These are phyloP conservation scores for Hyposmocoma kahamanoa DNA, from an alignment of 1,140 invertebrate species.

Conservation along the genomic window DNA sequence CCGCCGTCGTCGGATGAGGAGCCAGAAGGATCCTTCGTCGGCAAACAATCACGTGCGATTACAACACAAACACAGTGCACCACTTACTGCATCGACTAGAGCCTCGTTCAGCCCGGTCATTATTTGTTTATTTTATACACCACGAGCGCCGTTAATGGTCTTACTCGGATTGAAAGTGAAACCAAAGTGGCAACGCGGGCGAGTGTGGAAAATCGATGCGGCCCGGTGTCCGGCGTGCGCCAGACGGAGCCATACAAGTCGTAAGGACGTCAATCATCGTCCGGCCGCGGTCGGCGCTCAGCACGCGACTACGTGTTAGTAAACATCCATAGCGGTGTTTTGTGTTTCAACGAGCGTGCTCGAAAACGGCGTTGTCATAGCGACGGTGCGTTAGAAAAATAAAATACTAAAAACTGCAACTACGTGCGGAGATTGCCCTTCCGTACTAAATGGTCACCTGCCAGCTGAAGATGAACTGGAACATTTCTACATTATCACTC, in stretches of 20 bases:
- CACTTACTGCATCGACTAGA: slow-evolving; percentile 18
- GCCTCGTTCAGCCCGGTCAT: no score
- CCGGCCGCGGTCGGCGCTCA: slow-evolving; percentile 20
- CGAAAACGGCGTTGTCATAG: slow-evolving; percentile 35
- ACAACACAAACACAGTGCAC: slow-evolving; percentile 18
- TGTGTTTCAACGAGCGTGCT: slow-evolving; percentile 32
- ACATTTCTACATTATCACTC: slow-evolving; percentile 54
- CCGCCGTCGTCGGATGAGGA: slow-evolving; percentile 67
- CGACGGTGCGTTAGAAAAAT: slow-evolving; percentile 39
- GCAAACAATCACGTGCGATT: no score
- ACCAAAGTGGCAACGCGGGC: slow-evolving; percentile 34
- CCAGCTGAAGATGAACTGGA: slow-evolving; percentile 61
- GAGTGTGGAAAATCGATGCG: slow-evolving; percentile 55
- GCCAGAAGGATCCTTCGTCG: slow-evolving; percentile 60
- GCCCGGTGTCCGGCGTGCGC: slow-evolving; percentile 38
- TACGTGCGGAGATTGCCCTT: slow-evolving; percentile 19
- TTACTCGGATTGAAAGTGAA: slow-evolving; percentile 47
- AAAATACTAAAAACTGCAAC: slow-evolving; percentile 29
- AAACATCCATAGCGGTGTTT: slow-evolving; percentile 14
- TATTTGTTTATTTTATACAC: no score
- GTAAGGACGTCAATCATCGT: slow-evolving; percentile 43
- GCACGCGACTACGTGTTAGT: slow-evolving; percentile 25
- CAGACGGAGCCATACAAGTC: slow-evolving; percentile 33
- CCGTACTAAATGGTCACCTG: slow-evolving; percentile 49
- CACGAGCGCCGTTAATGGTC: slow-evolving; percentile 29